Conservation (phyloP, 2,888 invertebrate species). For the Drosophila bunnanda region DNA sequence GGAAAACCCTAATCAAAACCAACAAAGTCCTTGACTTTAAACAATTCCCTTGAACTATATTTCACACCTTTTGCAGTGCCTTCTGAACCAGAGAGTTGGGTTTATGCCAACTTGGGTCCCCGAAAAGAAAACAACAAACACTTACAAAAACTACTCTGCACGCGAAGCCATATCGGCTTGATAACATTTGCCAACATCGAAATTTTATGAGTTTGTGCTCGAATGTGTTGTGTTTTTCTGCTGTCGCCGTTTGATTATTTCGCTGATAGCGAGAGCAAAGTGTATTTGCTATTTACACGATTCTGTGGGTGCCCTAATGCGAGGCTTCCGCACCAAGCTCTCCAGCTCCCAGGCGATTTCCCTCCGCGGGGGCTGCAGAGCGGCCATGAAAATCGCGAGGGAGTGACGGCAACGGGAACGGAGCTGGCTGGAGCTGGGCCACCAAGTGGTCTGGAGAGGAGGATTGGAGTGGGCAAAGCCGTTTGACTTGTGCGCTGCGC, state of each 20-base stretch:
- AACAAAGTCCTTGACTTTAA: neutral
- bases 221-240: conserved; percentile 33
- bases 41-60: neutral
- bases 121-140: conserved; percentile 8
- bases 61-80: conserved; percentile 6
- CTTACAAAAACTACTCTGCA: conserved; percentile 3
- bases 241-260: conserved; percentile 60
- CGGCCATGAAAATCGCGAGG: conserved; percentile 65
- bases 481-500: conserved; percentile 51
- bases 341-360: conserved; percentile 40
- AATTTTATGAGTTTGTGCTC: conserved; percentile 65
- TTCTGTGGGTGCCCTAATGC: conserved; percentile 56
- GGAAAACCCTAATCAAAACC: neutral
- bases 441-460: conserved; percentile 9
- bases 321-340: conserved; percentile 53
- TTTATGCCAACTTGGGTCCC: conserved; percentile 13
- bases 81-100: neutral
- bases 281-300: conserved; percentile 57
- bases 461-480: conserved; percentile 55
- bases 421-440: conserved; percentile 6
- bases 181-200: conserved; percentile 53
- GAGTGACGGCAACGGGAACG: conserved; percentile 25
- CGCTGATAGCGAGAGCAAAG: conserved; percentile 55
- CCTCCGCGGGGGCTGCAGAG: conserved; percentile 3
- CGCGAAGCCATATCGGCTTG: conserved; percentile 41